Percentiles rank a stretch among this genome's conserved stretches.
Conservation (phyloP, 2,113 vertebrate genomes). For the Saguinus midas region DNA sequence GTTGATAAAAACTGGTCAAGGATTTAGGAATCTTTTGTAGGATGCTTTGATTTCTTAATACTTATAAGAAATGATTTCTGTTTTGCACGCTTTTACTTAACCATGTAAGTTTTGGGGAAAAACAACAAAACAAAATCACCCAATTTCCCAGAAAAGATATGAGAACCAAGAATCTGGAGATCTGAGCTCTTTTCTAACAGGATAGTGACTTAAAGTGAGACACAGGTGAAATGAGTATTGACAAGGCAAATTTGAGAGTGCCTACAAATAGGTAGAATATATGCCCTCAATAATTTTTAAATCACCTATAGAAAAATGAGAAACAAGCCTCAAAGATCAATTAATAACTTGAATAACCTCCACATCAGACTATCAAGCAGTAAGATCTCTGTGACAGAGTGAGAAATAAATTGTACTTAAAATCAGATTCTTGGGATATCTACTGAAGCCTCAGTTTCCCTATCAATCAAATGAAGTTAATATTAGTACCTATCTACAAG, state of each 20-base stretch:
- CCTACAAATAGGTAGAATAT: background rate
- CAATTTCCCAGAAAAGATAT: conserved; percentile 13
- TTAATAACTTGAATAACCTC: background rate
- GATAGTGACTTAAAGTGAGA: background rate
- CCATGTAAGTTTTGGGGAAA: background rate
- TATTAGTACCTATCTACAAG: background rate
- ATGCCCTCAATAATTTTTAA: background rate
- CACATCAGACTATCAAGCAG: background rate
- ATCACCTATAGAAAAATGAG: background rate
- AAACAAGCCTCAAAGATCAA: background rate
- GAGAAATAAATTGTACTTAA: background rate
- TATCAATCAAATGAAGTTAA: background rate
- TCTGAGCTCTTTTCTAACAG: background rate
- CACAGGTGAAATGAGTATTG: background rate
- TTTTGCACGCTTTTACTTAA: background rate
- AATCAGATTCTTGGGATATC: background rate
- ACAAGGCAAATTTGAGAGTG: background rate
- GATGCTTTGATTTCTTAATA: conserved; percentile 46
- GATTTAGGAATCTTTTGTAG: conserved; percentile 15
- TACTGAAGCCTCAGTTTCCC: background rate
- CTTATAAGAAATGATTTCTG: background rate
- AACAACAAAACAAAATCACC: background rate
- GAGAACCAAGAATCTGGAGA: conserved; percentile 13
- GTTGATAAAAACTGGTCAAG: conserved; percentile 46
- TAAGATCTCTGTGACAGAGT: background rate